Percentiles rank a stretch among this genome's conserved stretches.
Conservation (phyloP, 2,797 vertebrate genomes). For the Anas flavirostris region DNA sequence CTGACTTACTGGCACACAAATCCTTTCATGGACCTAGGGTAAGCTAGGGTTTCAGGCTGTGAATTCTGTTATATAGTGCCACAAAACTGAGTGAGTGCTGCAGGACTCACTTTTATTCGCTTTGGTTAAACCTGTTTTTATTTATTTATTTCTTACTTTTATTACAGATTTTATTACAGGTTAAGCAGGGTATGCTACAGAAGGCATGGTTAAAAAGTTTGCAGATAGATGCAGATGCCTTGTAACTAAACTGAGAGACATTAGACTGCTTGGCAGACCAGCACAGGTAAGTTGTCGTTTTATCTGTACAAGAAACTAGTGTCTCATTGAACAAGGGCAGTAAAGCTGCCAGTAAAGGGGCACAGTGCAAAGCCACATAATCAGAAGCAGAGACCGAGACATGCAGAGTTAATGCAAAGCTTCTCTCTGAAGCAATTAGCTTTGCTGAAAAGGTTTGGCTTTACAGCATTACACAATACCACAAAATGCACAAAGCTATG, state of each 20-base stretch:
- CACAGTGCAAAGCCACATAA: background rate
- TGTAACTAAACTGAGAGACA: background rate
- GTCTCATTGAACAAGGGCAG: background rate
- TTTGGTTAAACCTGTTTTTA: background rate
- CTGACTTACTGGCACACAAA: background rate
- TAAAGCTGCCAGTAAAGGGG: background rate
- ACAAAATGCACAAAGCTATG: background rate
- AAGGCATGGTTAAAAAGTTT: background rate
- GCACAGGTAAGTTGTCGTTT: rapidly evolving
- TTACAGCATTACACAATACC: background rate
- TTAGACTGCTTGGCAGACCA: background rate
- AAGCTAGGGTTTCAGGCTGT: background rate
- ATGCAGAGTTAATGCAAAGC: background rate
- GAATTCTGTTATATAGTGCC: background rate
- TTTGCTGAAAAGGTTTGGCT: background rate
- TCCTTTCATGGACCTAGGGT: background rate
- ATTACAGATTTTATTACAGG: background rate
- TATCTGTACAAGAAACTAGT: background rate
- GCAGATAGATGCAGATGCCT: background rate
- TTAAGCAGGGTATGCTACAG: background rate
- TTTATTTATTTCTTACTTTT: no score
- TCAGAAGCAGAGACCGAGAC: rapidly evolving
- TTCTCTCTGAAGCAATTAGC: background rate
- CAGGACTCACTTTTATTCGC: background rate
- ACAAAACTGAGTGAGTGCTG: background rate